Evolutionary conservation across 2,888 invertebrate species (phyloP), one percentile per base, ranked within the genome.

Genomic region (Pyrocoelia pectoralis): DNA sequence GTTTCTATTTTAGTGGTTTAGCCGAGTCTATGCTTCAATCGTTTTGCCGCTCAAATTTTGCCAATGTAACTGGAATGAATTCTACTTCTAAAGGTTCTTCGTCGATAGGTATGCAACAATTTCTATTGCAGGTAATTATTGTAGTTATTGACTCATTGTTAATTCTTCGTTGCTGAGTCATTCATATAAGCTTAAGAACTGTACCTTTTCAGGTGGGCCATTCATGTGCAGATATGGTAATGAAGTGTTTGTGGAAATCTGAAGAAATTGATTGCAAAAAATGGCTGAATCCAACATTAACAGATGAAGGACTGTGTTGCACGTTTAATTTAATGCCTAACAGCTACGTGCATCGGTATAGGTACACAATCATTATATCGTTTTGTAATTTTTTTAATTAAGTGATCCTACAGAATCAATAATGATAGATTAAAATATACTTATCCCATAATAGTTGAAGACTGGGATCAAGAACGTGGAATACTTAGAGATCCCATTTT

Each of bases 231-330:
- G 89, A 92, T 70, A 89, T 93, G 88, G 74, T 94, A n/a, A 83
- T 87, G 12, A 77, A 84, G 24, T 94, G 94, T 73, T 80, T 83
- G 56, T 94, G 91, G 88, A 87, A 89, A 68, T 87, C 87, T 0
- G 83, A 82, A 8, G 72, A 71, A 0, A 83, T 86, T 72, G 83
- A 85, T 55, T 94, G 94, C 73, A 84, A 86, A 6, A 84, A 87
- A 54, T 80, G 91, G 60, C 93, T 94, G 77, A 90, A 90, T 77
- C 88, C 92, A 0, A 88, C 90, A 53, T 82, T 93, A 62, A 93
- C 94, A 0, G 94, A 94, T 72, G 93, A 93, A 76, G 94, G 94
- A 0, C 83, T 93, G 2, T 94, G 94, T 77, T 94, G 94, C 77
- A 90, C 92, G 1, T 94, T 94, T 76, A 94, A 94, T 77, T 87